phyloP scores from a whole-genome alignment of 1,140 invertebrate species.

The Pollicipes pollicipes region DNA sequence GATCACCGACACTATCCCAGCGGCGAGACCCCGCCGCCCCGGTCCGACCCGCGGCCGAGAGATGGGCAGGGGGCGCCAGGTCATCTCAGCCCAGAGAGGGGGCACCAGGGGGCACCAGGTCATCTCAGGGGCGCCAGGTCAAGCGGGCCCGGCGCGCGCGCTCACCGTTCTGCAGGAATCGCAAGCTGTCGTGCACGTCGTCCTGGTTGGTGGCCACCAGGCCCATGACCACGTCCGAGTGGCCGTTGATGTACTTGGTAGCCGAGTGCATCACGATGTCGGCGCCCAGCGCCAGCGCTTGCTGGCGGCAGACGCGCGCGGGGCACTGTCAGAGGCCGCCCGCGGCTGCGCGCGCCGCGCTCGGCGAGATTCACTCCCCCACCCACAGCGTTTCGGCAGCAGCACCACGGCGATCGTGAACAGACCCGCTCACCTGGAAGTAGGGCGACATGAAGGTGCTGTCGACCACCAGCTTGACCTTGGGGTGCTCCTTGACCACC shows the following conservation, averaged over 20 bases:
- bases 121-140: too few species aligned
- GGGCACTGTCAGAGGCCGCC: too few species aligned
- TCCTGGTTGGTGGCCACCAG: slow-evolving; percentile 55
- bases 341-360: too few species aligned
- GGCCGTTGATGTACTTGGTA: slow-evolving; percentile 98
- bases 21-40: too few species aligned
- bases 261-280: slow-evolving; percentile 84
- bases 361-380: neutral
- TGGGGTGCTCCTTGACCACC: slow-evolving; percentile 33
- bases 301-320: slow-evolving; percentile 33
- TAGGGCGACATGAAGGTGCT: slow-evolving; percentile 96
- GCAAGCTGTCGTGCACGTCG: slow-evolving; percentile 47
- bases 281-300: slow-evolving; percentile 73
- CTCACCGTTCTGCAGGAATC: slow-evolving; percentile 62
- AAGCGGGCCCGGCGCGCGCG: too few species aligned
- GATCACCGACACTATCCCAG: too few species aligned
- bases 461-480: slow-evolving; percentile 77
- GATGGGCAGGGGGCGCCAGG: too few species aligned
- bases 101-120: too few species aligned
- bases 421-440: slow-evolving; percentile 43
- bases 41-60: too few species aligned
- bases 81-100: too few species aligned
- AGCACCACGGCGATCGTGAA: neutral
- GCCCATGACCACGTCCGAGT: slow-evolving; percentile 96
- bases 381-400: slow-evolving; percentile 24